phyloP scores from a whole-genome alignment of 1,140 invertebrate genomes.

The Drosophila persimilis region DNA sequence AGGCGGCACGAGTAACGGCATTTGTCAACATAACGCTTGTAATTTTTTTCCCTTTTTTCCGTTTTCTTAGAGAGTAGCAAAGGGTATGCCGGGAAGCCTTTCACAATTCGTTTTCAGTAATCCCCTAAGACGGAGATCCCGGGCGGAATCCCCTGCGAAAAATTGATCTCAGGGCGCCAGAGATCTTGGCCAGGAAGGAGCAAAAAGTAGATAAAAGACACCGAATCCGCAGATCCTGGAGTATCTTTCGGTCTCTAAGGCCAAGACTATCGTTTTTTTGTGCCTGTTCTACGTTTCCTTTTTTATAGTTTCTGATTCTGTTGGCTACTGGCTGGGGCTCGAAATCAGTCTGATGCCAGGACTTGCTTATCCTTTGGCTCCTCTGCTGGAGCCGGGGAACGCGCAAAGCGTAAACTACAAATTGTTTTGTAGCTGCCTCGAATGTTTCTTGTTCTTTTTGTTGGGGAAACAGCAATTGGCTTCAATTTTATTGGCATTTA shows the following conservation, averaged over 20 bases:
- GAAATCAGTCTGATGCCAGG: slow-evolving; percentile 25
- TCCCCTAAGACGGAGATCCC: too few species aligned
- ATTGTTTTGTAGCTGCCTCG: slow-evolving; percentile 66
- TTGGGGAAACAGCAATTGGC: slow-evolving; percentile 66
- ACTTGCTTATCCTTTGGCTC: slow-evolving; percentile 39
- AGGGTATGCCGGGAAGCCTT: slow-evolving; percentile 7
- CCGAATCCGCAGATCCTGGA: too few species aligned
- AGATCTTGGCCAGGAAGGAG: too few species aligned
- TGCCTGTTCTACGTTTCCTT: background rate
- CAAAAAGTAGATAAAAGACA: too few species aligned
- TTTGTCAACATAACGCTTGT: slow-evolving; percentile 62
- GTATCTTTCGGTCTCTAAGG: too few species aligned
- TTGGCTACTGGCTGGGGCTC: slow-evolving; percentile 67
- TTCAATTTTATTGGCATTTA: slow-evolving; percentile 74
- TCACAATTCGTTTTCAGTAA: too few species aligned
- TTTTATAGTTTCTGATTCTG: slow-evolving; percentile 75
- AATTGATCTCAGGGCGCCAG: too few species aligned
- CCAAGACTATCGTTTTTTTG: too few species aligned
- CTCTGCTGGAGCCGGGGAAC: slow-evolving; percentile 26
- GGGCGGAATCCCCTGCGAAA: too few species aligned
- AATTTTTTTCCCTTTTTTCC: slow-evolving; percentile 20
- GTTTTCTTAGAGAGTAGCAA: slow-evolving; percentile 12
- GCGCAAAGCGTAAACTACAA: slow-evolving; percentile 76
- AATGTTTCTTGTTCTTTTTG: slow-evolving; percentile 37
- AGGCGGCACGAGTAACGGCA: slow-evolving; percentile 23